Evolutionary conservation across 2,113 vertebrate species (phyloP).

Genomic region (Dolichotis patagonum): DNA sequence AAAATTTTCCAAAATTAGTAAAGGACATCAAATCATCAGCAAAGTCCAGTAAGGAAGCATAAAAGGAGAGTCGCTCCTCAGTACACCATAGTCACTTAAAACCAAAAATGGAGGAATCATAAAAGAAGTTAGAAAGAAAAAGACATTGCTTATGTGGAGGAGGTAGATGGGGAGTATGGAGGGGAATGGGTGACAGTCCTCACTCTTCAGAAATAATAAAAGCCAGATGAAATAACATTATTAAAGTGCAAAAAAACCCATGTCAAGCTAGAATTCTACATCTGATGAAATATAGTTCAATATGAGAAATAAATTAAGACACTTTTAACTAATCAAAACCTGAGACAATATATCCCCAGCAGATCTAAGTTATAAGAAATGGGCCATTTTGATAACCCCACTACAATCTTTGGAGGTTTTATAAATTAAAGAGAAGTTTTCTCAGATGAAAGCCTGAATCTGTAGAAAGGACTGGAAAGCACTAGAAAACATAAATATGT

Average conservation of each 20-base stretch:
- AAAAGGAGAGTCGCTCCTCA: background rate
- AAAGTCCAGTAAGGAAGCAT: background rate
- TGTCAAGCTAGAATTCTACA: background rate
- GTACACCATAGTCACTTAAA: background rate
- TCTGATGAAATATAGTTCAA: background rate
- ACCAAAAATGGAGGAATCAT: background rate
- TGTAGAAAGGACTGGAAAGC: background rate
- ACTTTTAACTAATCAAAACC: background rate
- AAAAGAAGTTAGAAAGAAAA: background rate
- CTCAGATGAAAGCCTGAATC: background rate
- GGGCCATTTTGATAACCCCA: background rate
- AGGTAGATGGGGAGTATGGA: background rate
- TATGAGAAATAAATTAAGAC: background rate
- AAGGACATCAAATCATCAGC: background rate
- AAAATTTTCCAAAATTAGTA: background rate
- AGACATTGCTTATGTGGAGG: background rate
- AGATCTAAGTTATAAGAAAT: background rate
- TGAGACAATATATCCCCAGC: background rate
- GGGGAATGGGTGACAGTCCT: background rate
- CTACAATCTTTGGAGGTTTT: background rate
- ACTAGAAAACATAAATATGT: background rate
- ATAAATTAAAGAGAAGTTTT: background rate
- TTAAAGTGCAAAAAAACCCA: background rate
- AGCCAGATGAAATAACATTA: background rate
- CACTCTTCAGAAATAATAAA: background rate